Conservation (phyloP, 1,140 invertebrate species). For the Drosophila arizonae region DNA sequence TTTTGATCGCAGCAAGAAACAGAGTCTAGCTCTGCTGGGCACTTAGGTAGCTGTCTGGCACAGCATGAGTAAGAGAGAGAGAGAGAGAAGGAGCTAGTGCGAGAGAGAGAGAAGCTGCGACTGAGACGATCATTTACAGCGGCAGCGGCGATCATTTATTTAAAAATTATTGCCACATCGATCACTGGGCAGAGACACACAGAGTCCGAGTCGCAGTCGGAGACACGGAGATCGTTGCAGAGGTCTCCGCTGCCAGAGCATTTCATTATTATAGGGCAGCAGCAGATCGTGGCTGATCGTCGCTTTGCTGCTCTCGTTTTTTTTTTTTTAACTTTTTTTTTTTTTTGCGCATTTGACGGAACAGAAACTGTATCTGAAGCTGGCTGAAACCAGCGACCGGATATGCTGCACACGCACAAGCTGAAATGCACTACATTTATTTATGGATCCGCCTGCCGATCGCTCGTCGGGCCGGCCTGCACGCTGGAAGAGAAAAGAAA, state of each 20-base stretch:
- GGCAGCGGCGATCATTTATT: conserved; percentile 74
- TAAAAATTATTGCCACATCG: conserved; percentile 82
- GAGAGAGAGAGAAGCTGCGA: conserved; percentile 6
- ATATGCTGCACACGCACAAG: conserved; percentile 69
- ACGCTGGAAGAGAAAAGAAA: conserved; percentile 30
- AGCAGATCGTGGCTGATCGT: conserved; percentile 25
- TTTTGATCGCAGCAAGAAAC: background rate
- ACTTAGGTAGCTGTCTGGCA: conserved; percentile 31
- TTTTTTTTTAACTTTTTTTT: conserved; percentile 5
- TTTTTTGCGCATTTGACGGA: conserved; percentile 20
- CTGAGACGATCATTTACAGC: conserved; percentile 70
- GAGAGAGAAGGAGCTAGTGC: no score
- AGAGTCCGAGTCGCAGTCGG: conserved; percentile 13
- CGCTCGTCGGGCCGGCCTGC: background rate
- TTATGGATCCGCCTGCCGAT: conserved; percentile 69
- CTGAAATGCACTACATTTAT: conserved; percentile 77
- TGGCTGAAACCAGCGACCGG: conserved; percentile 44
- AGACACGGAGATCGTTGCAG: conserved; percentile 18
- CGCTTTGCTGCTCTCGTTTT: conserved; percentile 16
- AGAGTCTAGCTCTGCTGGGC: conserved; percentile 1
- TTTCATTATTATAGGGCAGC: conserved; percentile 75
- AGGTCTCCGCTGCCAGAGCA: conserved; percentile 27
- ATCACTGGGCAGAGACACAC: conserved; percentile 53
- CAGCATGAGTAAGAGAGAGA: conserved; percentile 18
- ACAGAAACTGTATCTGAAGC: conserved; percentile 3